Base-by-base conservation (phyloP, 2,888 invertebrate genomes). In the Endomychus coccineus region DNA sequence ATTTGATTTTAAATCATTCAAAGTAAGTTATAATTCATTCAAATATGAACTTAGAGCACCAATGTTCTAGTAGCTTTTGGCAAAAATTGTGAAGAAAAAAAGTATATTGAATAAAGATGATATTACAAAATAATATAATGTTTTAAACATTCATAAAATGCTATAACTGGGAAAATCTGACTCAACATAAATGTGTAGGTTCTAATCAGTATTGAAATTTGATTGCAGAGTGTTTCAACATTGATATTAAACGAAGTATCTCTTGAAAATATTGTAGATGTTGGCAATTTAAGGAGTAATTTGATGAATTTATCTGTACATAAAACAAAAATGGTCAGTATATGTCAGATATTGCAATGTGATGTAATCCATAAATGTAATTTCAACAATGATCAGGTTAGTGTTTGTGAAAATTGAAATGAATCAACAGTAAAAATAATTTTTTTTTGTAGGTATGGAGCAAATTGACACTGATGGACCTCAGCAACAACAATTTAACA, bases 1-100 rank as follows among this genome's bases (percentile, higher is more conserved):
- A 16, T 87, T 89, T 64, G 89, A 91, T 57, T 68, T 96, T 21
- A 76, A 83, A 34, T 78, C 83, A 16, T 95, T 95, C 62, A 92
- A 90, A 59, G 71, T 69, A 48, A 52, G 36, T 47, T 34, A 16
- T 19, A 19, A 7, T 7, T 34, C 13, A 19, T n/a, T n/a, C n/a
- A n/a, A n/a, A n/a, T n/a, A n/a, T n/a, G n/a, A n/a, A n/a, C n/a
- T n/a, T n/a, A n/a, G n/a, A n/a, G n/a, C n/a, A n/a, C n/a, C n/a
- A n/a, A n/a, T n/a, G n/a, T n/a, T n/a, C n/a, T n/a, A n/a, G n/a
- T n/a, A n/a, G n/a, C n/a, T n/a, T n/a, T n/a, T n/a, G n/a, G n/a
- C n/a, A n/a, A n/a, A n/a, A n/a, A n/a, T n/a, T n/a, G n/a, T n/a
- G n/a, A n/a, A n/a, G n/a, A n/a, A n/a, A n/a, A n/a, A n/a, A n/a